A percentile compares a stretch with the other conserved stretches of the same genome.
phyloP scores from a whole-genome alignment of 2,113 vertebrate species.

The Pygoscelis adeliae region DNA sequence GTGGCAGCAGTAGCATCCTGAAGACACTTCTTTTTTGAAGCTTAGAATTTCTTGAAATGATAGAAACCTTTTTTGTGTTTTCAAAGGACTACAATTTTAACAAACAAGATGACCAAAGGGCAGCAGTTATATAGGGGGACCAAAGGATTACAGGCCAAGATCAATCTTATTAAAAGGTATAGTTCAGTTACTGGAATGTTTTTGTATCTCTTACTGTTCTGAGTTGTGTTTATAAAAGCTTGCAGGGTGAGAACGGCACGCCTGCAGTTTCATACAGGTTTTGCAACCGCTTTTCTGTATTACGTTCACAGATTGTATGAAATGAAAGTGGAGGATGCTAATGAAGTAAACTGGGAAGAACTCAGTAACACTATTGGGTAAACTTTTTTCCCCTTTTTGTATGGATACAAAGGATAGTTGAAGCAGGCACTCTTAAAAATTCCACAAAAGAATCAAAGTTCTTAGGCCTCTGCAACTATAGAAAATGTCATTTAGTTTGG shows the following conservation, averaged over 20 bases:
- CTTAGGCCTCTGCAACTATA: background rate
- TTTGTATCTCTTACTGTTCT: background rate
- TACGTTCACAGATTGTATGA: slow-evolving; percentile 61
- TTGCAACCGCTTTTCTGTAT: background rate
- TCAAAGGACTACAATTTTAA: slow-evolving; percentile 67
- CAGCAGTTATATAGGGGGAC: background rate
- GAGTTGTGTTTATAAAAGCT: background rate
- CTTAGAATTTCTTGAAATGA: background rate
- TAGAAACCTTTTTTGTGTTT: background rate
- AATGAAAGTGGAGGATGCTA: slow-evolving; percentile 65
- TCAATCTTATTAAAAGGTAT: slow-evolving; percentile 78
- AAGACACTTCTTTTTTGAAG: background rate
- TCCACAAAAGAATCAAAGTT: background rate
- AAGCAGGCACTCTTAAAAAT: background rate
- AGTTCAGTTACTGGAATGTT: background rate
- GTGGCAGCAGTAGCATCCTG: background rate
- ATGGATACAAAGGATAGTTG: background rate
- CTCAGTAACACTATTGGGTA: slow-evolving; percentile 71
- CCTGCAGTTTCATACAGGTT: background rate
- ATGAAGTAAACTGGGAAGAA: slow-evolving; percentile 77
- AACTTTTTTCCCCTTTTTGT: background rate
- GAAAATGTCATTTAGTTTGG: background rate
- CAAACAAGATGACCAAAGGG: slow-evolving; percentile 60
- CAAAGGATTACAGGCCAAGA: slow-evolving; percentile 41
- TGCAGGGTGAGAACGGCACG: background rate